Percentiles rank a stretch among this genome's conserved stretches.
These are phyloP conservation scores for Antrozous pallidus DNA, from an alignment of 2,797 vertebrate genomes.

Conservation along the genomic window DNA sequence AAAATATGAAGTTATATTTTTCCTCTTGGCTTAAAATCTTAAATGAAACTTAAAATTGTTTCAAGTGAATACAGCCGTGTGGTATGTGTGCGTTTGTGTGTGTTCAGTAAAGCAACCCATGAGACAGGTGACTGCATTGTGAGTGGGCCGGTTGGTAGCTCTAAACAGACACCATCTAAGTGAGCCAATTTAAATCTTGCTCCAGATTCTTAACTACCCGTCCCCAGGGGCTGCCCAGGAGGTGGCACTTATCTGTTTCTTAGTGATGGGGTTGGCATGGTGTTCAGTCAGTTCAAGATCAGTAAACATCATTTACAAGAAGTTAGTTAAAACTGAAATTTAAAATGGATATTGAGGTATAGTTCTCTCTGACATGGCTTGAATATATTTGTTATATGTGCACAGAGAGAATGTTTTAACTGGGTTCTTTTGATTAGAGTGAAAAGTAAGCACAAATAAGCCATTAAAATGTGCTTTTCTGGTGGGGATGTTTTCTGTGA, in stretches of 20 bases:
- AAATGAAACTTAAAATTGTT: background rate
- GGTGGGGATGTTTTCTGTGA: background rate
- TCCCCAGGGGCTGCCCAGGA: background rate
- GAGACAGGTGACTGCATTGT: background rate
- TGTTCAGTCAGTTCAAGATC: conserved; percentile 11
- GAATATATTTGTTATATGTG: background rate
- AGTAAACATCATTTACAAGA: conserved; percentile 38
- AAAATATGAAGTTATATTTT: background rate
- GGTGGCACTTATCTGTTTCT: background rate
- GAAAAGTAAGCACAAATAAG: conserved; percentile 7
- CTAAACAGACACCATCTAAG: background rate
- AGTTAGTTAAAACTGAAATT: conserved; percentile 57
- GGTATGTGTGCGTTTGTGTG: too few species aligned
- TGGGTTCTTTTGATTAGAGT: conserved; percentile 31
- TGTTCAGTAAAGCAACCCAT: background rate
- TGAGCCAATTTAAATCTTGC: conserved; percentile 21
- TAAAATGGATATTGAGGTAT: background rate
- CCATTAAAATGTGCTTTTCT: background rate
- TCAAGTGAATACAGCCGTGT: background rate
- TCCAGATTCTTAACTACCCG: conserved; percentile 18
- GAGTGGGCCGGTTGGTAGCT: background rate
- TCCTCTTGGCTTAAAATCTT: background rate
- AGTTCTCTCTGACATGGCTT: background rate
- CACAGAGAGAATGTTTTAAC: background rate
- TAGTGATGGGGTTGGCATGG: conserved; percentile 5